Evolutionary conservation across 2,888 invertebrate genomes (phyloP).

Genomic region (Scaeva pyrastri): DNA sequence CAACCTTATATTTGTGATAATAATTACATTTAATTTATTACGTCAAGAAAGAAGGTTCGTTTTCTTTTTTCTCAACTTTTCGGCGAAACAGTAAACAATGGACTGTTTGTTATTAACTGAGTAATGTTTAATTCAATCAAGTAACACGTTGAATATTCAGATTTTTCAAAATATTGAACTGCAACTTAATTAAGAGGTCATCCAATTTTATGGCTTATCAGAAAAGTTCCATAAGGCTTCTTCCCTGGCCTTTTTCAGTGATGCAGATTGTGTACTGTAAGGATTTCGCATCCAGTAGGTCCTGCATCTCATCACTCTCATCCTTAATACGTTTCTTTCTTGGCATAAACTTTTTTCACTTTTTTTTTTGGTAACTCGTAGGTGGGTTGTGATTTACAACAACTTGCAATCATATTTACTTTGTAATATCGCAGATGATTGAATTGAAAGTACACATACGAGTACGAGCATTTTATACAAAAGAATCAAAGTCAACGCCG

Average conservation of each 20-base stretch:
- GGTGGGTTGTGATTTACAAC: conserved; percentile 21
- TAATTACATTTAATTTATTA: too few relatives aligned
- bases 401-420: conserved; percentile 43
- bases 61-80: too few relatives aligned
- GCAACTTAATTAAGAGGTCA: too few relatives aligned
- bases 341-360: not conserved
- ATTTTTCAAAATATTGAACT: too few relatives aligned
- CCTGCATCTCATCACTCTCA: not conserved
- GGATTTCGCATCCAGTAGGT: not conserved
- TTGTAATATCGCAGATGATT: conserved; percentile 46
- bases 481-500: conserved; percentile 20
- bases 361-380: not conserved
- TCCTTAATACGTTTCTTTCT: not conserved
- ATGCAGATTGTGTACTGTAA: not conserved
- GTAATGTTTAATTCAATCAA: too few relatives aligned
- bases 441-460: conserved; percentile 33
- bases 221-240: too few relatives aligned
- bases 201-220: too few relatives aligned
- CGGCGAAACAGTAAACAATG: too few relatives aligned
- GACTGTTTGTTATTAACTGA: too few relatives aligned
- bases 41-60: too few relatives aligned
- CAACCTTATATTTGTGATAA: too few relatives aligned
- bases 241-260: not conserved
- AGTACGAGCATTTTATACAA: conserved; percentile 1
- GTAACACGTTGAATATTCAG: too few relatives aligned